Percentiles rank a stretch among this genome's conserved stretches.
Conservation (phyloP, 2,888 invertebrate species). For the Limenitis camilla region DNA sequence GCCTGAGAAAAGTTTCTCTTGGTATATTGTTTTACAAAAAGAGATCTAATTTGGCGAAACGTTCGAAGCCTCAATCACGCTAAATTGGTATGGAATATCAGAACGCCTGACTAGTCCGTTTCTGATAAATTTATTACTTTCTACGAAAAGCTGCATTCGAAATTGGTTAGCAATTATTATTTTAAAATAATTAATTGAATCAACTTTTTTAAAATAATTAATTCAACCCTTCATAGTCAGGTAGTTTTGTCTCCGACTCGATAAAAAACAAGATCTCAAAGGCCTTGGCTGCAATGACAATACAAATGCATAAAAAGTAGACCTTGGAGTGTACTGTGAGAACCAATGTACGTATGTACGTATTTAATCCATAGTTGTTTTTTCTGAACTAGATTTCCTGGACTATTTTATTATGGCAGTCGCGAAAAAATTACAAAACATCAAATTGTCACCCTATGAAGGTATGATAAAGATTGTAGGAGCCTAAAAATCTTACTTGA, state of each 20-base stretch:
- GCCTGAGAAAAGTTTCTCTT: slow-evolving; percentile 6
- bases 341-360: background rate
- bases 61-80: background rate
- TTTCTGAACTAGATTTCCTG: background rate
- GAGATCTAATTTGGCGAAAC: slow-evolving; percentile 5
- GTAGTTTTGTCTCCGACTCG: background rate
- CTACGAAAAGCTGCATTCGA: background rate
- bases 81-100: slow-evolving; percentile 4
- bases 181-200: background rate
- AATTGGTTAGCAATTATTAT: background rate
- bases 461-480: too few relatives aligned
- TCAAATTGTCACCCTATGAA: too few relatives aligned
- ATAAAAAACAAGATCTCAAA: slow-evolving; percentile 5
- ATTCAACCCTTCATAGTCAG: slow-evolving; percentile 1
- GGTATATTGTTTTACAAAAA: slow-evolving; percentile 1
- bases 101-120: background rate
- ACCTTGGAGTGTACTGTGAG: slow-evolving; percentile 4
- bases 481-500: too few relatives aligned
- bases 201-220: background rate
- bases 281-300: slow-evolving; percentile 10
- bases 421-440: too few relatives aligned
- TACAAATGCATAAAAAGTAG: slow-evolving; percentile 8
- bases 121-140: slow-evolving; percentile 1
- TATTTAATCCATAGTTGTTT: background rate
- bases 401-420: too few relatives aligned